Base-by-base conservation (phyloP, 2,888 invertebrate genomes). In the Ophion slaviceki region DNA sequence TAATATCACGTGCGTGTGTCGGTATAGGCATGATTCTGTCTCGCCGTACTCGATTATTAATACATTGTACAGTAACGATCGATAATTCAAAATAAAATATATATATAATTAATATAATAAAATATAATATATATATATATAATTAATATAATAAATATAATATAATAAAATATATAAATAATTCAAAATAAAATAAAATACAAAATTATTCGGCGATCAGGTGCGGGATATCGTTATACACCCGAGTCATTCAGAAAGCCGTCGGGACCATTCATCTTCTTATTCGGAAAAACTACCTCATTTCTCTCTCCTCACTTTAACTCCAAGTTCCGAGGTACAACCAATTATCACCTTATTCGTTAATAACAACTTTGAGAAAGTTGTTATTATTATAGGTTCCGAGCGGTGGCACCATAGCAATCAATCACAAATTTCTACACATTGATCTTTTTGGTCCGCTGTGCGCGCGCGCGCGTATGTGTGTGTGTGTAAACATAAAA, bases 331-430 rank as follows among this genome's bases (percentile, higher is more conserved):
- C 64, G 32, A 82, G 84, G 87, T 88, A 81, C 83, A 80, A 86
- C 86, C 88, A 88, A 90, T 91, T 87, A 83, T 80, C 87, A 71
- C 82, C 75, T 84, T 88, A 89, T 90, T 88, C 89, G 86, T 89
- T 89, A 24, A 24, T 24, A 24, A 24, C 1, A 24, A 24, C 24
- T 24, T 91, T 88, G 89, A 90, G 88, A 80, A 90, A 91, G 91
- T 91, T 90, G 89, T 90, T 90, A 85, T 89, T 88, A 90, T 91
- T 90, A 90, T 82, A 72, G 71, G 66, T 77, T 45, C 62, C 61
- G 10, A 40, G 57, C 53, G 36, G 53, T 36, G 53, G 6, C 70
- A 28, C 70, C 40, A 20, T 91, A 90, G 80, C 81, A 87, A 91
- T 91, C 91, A 62, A 36, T 62, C 77, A 72, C 76, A 80, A 79